Conservation (phyloP, 2,113 vertebrate species). For the Todiramphus chloris region DNA sequence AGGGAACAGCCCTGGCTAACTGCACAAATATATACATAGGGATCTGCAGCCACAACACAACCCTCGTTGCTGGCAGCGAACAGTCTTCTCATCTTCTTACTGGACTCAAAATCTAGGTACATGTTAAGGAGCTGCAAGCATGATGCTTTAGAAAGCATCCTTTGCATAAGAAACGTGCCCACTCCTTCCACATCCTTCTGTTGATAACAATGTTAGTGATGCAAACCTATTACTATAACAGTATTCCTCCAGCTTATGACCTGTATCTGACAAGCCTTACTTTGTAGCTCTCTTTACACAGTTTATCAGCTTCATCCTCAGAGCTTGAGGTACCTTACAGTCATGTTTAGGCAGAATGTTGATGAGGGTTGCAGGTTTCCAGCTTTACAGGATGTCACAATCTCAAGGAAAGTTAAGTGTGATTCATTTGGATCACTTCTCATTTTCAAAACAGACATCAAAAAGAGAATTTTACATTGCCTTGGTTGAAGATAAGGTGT, state of each 20-base stretch:
- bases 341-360: not conserved
- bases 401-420: not conserved
- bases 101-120: not conserved
- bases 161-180: not conserved
- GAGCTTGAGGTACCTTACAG: not conserved
- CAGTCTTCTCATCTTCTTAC: not conserved
- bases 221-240: not conserved
- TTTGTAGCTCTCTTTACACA: not conserved
- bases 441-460: not conserved
- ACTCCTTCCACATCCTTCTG: not conserved
- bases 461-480: not conserved
- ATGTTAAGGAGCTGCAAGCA: not conserved
- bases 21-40: not conserved
- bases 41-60: not conserved
- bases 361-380: not conserved
- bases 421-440: not conserved
- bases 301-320: not conserved
- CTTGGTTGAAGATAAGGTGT: not conserved
- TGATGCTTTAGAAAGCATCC: not conserved
- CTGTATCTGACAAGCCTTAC: not conserved
- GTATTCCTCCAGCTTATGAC: not conserved
- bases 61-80: rapidly evolving
- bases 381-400: not conserved
- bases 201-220: not conserved
- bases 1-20: not conserved